phyloP scores from a whole-genome alignment of 1,140 invertebrate genomes.

The Neodiprion fabricii region DNA sequence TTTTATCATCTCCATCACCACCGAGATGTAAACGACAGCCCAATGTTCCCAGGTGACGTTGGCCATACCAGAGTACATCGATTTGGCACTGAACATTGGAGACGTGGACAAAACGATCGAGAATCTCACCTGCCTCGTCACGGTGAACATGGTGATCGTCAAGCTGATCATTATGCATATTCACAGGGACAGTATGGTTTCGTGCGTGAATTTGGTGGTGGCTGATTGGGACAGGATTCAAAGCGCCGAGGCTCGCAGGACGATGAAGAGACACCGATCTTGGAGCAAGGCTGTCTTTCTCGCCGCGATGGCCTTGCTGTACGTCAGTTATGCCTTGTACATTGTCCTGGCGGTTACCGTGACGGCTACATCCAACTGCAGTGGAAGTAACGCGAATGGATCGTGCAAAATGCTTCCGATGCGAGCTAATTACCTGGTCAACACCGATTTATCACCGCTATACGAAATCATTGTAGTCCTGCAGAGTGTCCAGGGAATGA shows the following conservation, averaged over 20 bases:
- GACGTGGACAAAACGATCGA: not conserved
- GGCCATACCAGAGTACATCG: not conserved
- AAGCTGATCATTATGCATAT: slow-evolving; percentile 9
- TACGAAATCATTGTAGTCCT: slow-evolving; percentile 27
- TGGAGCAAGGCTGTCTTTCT: slow-evolving; percentile 28
- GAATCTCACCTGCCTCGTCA: not conserved
- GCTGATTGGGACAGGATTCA: slow-evolving; percentile 23
- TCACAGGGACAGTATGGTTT: not conserved
- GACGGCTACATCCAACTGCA: slow-evolving; percentile 23
- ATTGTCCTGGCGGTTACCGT: slow-evolving; percentile 29
- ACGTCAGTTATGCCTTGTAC: slow-evolving; percentile 23
- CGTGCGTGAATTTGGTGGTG: slow-evolving; percentile 25
- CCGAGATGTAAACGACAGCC: slow-evolving; percentile 27
- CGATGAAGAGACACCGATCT: slow-evolving; percentile 29
- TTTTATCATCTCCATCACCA: slow-evolving; percentile 22
- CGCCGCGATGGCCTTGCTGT: slow-evolving; percentile 19
- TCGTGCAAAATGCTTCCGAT: slow-evolving; percentile 25
- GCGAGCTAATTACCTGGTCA: slow-evolving; percentile 26
- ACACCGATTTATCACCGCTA: slow-evolving; percentile 9
- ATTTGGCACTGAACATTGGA: not conserved
- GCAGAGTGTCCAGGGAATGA: slow-evolving; percentile 24
- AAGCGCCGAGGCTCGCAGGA: slow-evolving; percentile 19
- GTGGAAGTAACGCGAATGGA: not conserved
- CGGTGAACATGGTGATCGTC: not conserved
- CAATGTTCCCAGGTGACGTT: slow-evolving; percentile 8